Base-by-base conservation (phyloP, 1,140 invertebrate species). In the Meteorus sp. region DNA sequence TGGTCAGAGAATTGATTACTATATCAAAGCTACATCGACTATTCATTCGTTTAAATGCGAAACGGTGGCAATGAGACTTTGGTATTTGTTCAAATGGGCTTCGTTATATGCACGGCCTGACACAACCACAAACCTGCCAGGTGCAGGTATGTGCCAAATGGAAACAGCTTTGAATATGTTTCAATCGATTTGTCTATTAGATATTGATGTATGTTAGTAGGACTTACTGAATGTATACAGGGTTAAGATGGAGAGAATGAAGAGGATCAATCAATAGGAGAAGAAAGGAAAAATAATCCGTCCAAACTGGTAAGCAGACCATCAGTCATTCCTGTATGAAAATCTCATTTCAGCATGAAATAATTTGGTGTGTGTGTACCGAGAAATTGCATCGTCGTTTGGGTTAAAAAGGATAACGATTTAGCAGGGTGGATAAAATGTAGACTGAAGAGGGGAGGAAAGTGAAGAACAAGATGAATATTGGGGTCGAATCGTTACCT, bases 91-190 rank as follows among this genome's bases (percentile, higher is more conserved):
- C n/a, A 29, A 43, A 44, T 17, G 20, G 22, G 59, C 7, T 11
- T 66, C 62, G 65, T 67, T 58, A 57, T n/a, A n/a, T 53, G 31
- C 20, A 60, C 22, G 29, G n/a, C 31, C 62, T 63, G 67, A 67
- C 62, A 67, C 50, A 45, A 53, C 22, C 55, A 43, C 39, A 19
- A 43, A 45, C 50, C 55, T 68, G 69, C 70, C 68, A 61, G 61
- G 17, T 37, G 31, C 56, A 57, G 56, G 41, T 71, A 68, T 71
- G 50, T 64, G 61, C 60, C 58, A 68, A 73, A 73, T 65, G 63
- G 56, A 67, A 76, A 76, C 72, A 70, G 66, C 63, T 75, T 72
- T 68, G 72, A 74, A 76, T 76, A 69, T 56, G 68, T 78, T 77
- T 74, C 69, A 77, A 75, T 76, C 63, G 66, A 76, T 76, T 76